These are phyloP conservation scores for Drymonia ruficornis DNA, from an alignment of 2,888 invertebrate species.

Conservation along the genomic window DNA sequence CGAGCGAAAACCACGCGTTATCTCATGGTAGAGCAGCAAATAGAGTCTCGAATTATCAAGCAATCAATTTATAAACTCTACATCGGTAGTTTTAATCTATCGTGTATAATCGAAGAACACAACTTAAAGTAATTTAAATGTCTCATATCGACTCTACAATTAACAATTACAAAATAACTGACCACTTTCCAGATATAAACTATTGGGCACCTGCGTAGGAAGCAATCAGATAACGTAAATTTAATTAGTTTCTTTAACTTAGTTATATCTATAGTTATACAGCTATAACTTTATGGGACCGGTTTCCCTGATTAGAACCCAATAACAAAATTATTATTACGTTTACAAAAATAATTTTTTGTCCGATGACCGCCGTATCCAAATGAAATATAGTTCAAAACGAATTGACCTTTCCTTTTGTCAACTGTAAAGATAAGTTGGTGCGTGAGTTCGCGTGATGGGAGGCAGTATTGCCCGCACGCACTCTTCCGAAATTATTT, in stretches of 20 bases:
- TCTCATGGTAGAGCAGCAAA: no score
- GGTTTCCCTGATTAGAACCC: slow-evolving; percentile 73
- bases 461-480: slow-evolving; percentile 72
- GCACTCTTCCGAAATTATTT: slow-evolving; percentile 81
- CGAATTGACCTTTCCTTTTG: slow-evolving; percentile 29
- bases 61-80: no score
- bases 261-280: slow-evolving; percentile 66
- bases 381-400: slow-evolving; percentile 35
- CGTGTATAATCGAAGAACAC: no score
- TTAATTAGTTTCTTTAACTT: slow-evolving; percentile 64
- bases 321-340: slow-evolving; percentile 30
- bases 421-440: slow-evolving; percentile 48
- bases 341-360: slow-evolving; percentile 8
- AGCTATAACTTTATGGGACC: slow-evolving; percentile 69
- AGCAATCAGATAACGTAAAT: slow-evolving; percentile 42
- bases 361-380: slow-evolving; percentile 25
- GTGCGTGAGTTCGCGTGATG: slow-evolving; percentile 65
- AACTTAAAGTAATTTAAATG: no score
- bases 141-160: slow-evolving; percentile 17
- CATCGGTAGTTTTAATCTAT: no score
- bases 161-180: slow-evolving; percentile 3
- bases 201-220: slow-evolving; percentile 1
- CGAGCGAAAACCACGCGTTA: no score
- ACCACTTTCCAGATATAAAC: neutral
- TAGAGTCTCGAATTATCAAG: no score